Conservation (phyloP, 2,797 vertebrate genomes). For the Acropternis orthonyx region DNA sequence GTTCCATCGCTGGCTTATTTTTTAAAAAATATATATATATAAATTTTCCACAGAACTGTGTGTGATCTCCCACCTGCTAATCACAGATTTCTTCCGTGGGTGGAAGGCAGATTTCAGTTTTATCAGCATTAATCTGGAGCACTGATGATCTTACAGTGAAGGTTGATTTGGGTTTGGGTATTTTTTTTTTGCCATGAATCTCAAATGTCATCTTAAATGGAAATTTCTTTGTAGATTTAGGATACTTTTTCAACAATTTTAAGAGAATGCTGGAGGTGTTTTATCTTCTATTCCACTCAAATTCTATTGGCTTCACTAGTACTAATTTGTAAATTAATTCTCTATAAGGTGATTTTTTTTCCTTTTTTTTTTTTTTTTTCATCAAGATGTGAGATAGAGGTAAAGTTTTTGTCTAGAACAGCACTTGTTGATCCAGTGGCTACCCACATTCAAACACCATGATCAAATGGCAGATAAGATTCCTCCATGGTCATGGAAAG, state of each 20-base stretch:
- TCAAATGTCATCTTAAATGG: neutral
- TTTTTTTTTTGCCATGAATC: neutral
- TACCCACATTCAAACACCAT: neutral
- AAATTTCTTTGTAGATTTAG: neutral
- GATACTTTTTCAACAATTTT: neutral
- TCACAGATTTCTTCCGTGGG: constrained; percentile 33
- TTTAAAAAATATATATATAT: neutral
- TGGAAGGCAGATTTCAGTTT: constrained; percentile 32
- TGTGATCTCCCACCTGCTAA: constrained; percentile 50
- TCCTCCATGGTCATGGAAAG: neutral
- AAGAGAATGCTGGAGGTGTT: neutral
- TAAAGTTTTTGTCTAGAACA: neutral
- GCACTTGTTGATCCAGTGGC: neutral
- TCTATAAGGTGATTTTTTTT: neutral
- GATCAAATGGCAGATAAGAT: neutral
- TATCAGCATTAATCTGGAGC: constrained; percentile 25
- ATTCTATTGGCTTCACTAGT: neutral
- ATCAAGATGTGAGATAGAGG: neutral
- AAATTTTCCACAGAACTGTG: neutral
- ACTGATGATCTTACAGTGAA: neutral
- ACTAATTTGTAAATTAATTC: neutral
- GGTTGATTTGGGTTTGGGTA: neutral
- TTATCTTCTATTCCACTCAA: neutral
- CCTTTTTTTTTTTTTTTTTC: neutral
- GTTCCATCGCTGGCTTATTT: neutral